Base-by-base conservation (phyloP, 2,888 invertebrate species). In the Sinodicranocentrus sp. region DNA sequence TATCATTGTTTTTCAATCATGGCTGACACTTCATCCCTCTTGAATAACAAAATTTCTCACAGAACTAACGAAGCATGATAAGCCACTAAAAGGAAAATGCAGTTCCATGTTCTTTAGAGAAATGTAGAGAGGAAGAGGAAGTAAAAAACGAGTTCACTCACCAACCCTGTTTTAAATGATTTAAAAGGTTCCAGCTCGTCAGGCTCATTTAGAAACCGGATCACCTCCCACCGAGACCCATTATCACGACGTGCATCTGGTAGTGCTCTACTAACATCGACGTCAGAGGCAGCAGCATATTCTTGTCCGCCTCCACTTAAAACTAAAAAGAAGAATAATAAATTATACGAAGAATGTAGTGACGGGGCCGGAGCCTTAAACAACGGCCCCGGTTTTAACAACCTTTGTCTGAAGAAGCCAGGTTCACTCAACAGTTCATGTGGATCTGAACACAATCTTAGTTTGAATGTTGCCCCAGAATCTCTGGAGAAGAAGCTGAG, bases 101-200 rank as follows among this genome's bases (percentile, higher is more conserved):
- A 59, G 26, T 59, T 59, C 1, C 19, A 19, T 8, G 39, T 39
- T 39, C 39, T 39, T 39, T 39, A 39, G 5, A 39, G 6, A 39
- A 39, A 39, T 52, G 57, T 25, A 57, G n/a, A n/a, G n/a, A n/a
- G n/a, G n/a, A n/a, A n/a, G n/a, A n/a, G n/a, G n/a, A n/a, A n/a
- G n/a, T n/a, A n/a, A n/a, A n/a, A n/a, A n/a, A n/a, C n/a, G n/a
- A n/a, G n/a, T n/a, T 57, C 8, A 48, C 54, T 28, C 33, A n/a
- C 43, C 1, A 28, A 19, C n/a, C 19, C 10, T 78, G 19, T 71
- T 84, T 52, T 85, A 52, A 82, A 85, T 73, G 54, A 82, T 82
- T 85, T 82, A 65, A 79, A 82, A 85, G 85, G 85, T 79, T 84
- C 84, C 63, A 86, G 84, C 33, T 71, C 82, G 72, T 82, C 82